phyloP scores from a whole-genome alignment of 2,888 invertebrate genomes.

The Bellardia bayeri region DNA sequence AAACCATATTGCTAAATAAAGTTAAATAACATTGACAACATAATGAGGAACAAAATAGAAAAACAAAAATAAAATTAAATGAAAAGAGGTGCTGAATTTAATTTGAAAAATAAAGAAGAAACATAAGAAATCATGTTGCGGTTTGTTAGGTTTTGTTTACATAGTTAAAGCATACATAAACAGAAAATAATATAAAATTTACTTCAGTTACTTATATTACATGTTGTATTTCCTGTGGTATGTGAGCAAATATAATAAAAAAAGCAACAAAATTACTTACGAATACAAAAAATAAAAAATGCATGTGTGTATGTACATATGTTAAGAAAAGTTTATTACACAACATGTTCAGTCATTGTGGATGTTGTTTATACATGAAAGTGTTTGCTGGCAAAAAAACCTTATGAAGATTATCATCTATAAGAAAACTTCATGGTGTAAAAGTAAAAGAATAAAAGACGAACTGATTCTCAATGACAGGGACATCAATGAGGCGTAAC shows the following conservation, averaged over 20 bases:
- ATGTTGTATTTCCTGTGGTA: conserved; percentile 61
- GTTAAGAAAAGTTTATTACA: conserved; percentile 58
- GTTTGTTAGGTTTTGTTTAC: conserved; percentile 65
- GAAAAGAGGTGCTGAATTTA: conserved; percentile 27
- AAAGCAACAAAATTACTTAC: not conserved
- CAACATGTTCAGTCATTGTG: conserved; percentile 34
- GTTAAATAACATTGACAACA: conserved; percentile 46
- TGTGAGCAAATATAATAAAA: conserved; percentile 24
- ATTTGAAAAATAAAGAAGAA: conserved; percentile 19
- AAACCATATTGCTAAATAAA: conserved; percentile 1
- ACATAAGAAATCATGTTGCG: conserved; percentile 68
- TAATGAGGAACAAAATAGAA: conserved; percentile 7
- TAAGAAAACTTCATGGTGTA: conserved; percentile 8
- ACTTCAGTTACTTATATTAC: conserved; percentile 55
- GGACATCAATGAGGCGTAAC: conserved; percentile 51
- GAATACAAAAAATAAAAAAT: not conserved
- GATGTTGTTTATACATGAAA: conserved; percentile 9
- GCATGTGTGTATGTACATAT: not conserved
- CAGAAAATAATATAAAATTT: conserved; percentile 12
- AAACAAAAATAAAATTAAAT: not conserved
- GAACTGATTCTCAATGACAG: conserved; percentile 35
- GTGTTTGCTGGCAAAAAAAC: conserved; percentile 35
- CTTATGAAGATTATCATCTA: conserved; percentile 12
- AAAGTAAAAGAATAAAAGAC: not conserved
- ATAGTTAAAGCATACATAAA: not conserved